Evolutionary conservation across 2,797 vertebrate species (phyloP).

Genomic region (Sebastes nivosus): DNA sequence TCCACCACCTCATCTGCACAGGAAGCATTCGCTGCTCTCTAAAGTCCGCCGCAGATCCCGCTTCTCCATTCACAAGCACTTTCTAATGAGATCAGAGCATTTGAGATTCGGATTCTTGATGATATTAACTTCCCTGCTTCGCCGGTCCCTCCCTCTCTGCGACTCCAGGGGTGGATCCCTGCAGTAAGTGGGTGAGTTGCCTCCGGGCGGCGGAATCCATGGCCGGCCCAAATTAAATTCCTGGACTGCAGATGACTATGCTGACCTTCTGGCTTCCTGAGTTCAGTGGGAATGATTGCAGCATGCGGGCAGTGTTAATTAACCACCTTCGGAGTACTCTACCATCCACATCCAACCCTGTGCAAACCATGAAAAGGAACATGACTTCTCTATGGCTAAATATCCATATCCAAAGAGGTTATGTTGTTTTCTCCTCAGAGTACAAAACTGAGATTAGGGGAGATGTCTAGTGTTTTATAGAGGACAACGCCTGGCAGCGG

Average conservation of each 20-base stretch:
- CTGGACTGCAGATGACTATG: conserved; percentile 49
- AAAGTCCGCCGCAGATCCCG: neutral
- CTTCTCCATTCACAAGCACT: conserved; percentile 48
- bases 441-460: neutral
- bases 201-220: conserved; percentile 56
- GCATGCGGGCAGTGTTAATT: conserved; percentile 61
- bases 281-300: conserved; percentile 52
- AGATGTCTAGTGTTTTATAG: conserved; percentile 18
- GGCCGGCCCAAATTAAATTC: conserved; percentile 69
- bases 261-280: conserved; percentile 65
- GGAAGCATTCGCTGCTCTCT: conserved; percentile 38
- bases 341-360: conserved; percentile 18
- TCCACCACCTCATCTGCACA: conserved; percentile 43
- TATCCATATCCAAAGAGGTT: neutral
- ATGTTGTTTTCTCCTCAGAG: neutral
- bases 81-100: conserved; percentile 83
- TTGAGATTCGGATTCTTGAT: conserved; percentile 77
- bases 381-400: neutral
- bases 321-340: conserved; percentile 61
- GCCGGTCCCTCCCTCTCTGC: conserved; percentile 1
- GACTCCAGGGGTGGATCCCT: conserved; percentile 45
- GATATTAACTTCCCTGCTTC: conserved; percentile 71
- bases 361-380: conserved; percentile 33
- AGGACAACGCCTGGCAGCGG: neutral
- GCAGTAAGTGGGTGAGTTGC: conserved; percentile 55